Percentiles rank a stretch among this genome's conserved stretches.
These are phyloP conservation scores for Andrena haemorrhoa DNA, from an alignment of 2,888 invertebrate species.

Conservation along the genomic window DNA sequence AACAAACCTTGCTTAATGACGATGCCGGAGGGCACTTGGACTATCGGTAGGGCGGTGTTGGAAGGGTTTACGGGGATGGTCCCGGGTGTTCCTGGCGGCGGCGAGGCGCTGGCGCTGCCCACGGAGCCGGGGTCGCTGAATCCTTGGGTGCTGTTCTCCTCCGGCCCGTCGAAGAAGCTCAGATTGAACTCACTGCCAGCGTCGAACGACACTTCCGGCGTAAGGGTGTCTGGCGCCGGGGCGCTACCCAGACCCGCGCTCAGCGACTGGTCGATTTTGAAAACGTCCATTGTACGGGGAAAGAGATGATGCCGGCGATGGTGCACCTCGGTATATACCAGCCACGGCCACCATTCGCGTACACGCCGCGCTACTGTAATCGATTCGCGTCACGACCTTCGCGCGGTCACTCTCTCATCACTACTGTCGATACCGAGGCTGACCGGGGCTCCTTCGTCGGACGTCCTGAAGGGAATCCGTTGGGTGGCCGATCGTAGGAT, in stretches of 20 bases:
- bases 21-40: slow-evolving; percentile 83
- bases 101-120: slow-evolving; percentile 85
- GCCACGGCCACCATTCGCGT: slow-evolving; percentile 75
- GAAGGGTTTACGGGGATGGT: slow-evolving; percentile 77
- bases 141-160: slow-evolving; percentile 89
- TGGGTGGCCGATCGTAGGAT: too few relatives aligned
- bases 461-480: background rate
- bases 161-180: slow-evolving; percentile 91
- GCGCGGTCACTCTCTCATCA: slow-evolving; percentile 24
- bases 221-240: slow-evolving; percentile 87
- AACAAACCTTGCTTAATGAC: slow-evolving; percentile 84
- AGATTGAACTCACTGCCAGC: slow-evolving; percentile 92
- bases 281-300: slow-evolving; percentile 88
- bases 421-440: background rate
- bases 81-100: slow-evolving; percentile 82
- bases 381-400: slow-evolving; percentile 27
- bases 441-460: background rate
- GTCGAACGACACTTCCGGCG: slow-evolving; percentile 90
- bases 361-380: slow-evolving; percentile 28
- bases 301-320: slow-evolving; percentile 55
- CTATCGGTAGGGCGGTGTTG: slow-evolving; percentile 79
- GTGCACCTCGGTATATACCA: slow-evolving; percentile 59
- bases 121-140: slow-evolving; percentile 90
- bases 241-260: slow-evolving; percentile 88
- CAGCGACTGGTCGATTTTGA: slow-evolving; percentile 89